Evolutionary conservation across 2,888 invertebrate genomes (phyloP).

Genomic region (Cenopis cana): DNA sequence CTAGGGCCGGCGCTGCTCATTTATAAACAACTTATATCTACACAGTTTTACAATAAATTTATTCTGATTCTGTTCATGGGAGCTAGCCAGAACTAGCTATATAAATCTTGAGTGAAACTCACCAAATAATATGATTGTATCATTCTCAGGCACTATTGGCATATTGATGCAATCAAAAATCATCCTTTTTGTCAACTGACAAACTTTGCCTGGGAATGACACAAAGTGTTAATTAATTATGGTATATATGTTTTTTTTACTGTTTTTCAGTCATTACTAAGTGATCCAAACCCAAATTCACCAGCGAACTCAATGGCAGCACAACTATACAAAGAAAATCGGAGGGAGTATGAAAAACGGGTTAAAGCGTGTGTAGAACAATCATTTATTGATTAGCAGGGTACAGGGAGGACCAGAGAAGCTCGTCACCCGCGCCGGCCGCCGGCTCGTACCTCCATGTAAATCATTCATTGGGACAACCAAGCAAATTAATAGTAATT

Average conservation of each 20-base stretch:
- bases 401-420: conserved; percentile 55
- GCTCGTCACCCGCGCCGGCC: conserved; percentile 58
- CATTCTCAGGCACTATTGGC: no score
- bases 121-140: no score
- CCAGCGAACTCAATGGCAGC: conserved; percentile 99
- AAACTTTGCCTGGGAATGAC: no score
- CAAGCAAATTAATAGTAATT: conserved; percentile 54
- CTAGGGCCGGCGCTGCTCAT: no score
- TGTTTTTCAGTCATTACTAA: conserved; percentile 97
- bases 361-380: conserved; percentile 99
- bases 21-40: no score
- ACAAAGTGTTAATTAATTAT: background rate
- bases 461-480: conserved; percentile 78
- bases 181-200: no score
- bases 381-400: conserved; percentile 97
- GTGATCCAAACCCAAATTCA: conserved; percentile 99
- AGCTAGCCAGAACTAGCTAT: no score
- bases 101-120: no score
- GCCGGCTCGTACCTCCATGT: conserved; percentile 65
- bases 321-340: conserved; percentile 99
- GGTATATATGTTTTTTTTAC: conserved; percentile 51
- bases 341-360: conserved; percentile 99
- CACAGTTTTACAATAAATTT: no score
- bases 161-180: background rate
- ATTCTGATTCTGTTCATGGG: no score